Conservation (phyloP, 2,888 invertebrate species). For the Agonopterix heracliana region DNA sequence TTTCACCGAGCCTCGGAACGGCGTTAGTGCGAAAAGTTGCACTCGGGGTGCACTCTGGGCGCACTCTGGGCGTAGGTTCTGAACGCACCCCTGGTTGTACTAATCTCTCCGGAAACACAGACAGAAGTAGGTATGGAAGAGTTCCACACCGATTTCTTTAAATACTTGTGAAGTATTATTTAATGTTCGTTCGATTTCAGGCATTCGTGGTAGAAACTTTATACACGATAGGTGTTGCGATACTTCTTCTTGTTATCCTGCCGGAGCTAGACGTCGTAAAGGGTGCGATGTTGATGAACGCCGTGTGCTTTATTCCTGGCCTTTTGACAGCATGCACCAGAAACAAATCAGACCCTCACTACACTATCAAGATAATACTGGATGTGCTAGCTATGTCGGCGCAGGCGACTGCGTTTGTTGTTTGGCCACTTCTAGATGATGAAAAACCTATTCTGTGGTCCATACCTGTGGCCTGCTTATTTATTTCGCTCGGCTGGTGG, state of each 20-base stretch:
- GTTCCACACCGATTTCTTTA: no score
- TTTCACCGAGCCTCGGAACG: no score
- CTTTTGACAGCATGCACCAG: slow-evolving; percentile 78
- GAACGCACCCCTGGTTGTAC: no score
- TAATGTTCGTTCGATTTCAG: slow-evolving; percentile 35
- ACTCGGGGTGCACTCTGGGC: no score
- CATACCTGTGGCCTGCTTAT: slow-evolving; percentile 78
- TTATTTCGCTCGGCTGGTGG: slow-evolving; percentile 90
- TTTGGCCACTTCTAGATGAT: slow-evolving; percentile 80
- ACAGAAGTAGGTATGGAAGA: no score
- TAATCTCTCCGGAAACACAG: no score
- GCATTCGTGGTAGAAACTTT: slow-evolving; percentile 84
- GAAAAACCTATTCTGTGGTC: slow-evolving; percentile 71
- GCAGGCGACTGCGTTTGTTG: slow-evolving; percentile 80
- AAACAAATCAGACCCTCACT: slow-evolving; percentile 46
- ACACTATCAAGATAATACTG: slow-evolving; percentile 53
- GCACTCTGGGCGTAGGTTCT: no score
- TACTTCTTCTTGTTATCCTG: slow-evolving; percentile 84
- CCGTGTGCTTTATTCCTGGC: slow-evolving; percentile 88
- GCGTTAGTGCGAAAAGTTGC: no score
- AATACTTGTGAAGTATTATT: no score
- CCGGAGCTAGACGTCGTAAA: slow-evolving; percentile 89
- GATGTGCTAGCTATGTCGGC: slow-evolving; percentile 78
- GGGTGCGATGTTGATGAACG: slow-evolving; percentile 89
- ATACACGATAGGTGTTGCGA: slow-evolving; percentile 85